Conservation (phyloP, 2,113 vertebrate species). For the Gracilinanus agilis region DNA sequence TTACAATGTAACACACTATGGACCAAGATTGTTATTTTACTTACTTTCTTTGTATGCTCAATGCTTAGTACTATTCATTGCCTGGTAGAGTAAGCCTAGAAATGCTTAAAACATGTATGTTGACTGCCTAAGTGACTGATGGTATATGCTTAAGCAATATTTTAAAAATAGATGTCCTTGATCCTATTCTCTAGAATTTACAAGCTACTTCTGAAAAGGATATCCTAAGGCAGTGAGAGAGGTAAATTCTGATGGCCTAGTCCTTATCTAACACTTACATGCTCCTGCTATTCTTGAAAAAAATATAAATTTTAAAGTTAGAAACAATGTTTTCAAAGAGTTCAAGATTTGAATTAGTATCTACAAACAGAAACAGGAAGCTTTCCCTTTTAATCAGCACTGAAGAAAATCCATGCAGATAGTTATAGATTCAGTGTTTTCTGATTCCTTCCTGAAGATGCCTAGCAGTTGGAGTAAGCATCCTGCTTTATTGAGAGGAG, state of each 20-base stretch:
- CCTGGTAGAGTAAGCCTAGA: too few relatives aligned
- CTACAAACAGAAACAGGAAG: conserved; percentile 35
- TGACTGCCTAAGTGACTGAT: too few relatives aligned
- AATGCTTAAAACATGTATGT: too few relatives aligned
- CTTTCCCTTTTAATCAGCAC: conserved; percentile 29
- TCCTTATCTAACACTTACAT: neutral
- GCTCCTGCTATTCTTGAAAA: neutral
- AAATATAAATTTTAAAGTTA: neutral
- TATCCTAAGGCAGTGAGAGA: neutral
- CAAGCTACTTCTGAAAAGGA: neutral
- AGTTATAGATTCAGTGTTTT: neutral
- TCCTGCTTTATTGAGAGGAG: neutral
- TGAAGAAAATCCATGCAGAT: conserved; percentile 30
- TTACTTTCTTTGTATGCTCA: too few relatives aligned
- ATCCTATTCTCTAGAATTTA: neutral
- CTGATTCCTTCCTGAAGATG: neutral
- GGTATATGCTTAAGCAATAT: neutral
- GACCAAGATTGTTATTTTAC: too few relatives aligned
- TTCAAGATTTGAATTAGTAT: conserved; percentile 42
- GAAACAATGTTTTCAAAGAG: conserved; percentile 28
- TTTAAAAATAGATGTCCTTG: neutral
- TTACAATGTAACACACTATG: too few relatives aligned
- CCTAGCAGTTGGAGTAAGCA: neutral
- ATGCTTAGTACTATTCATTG: too few relatives aligned
- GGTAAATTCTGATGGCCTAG: neutral